Percentiles rank a stretch among this genome's conserved stretches.
phyloP scores from a whole-genome alignment of 2,888 invertebrate genomes.

The Liopterus haemorrhoidalis region DNA sequence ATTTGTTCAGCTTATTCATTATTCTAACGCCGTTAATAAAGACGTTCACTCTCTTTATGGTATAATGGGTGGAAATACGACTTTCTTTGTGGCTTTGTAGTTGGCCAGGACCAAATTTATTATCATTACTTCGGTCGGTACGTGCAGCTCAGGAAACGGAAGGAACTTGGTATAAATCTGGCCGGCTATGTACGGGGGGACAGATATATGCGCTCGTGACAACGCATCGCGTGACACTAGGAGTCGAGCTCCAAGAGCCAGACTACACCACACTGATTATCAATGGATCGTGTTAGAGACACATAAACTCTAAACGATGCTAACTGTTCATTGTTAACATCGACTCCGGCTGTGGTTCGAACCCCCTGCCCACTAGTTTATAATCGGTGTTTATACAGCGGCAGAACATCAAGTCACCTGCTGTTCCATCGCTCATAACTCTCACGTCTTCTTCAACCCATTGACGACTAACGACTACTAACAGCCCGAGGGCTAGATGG shows the following conservation, averaged over 20 bases:
- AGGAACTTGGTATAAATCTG: slow-evolving; percentile 14
- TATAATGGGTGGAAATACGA: slow-evolving; percentile 14
- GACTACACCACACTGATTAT: slow-evolving; percentile 34
- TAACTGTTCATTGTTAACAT: slow-evolving; percentile 36
- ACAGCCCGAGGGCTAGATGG: too few relatives aligned
- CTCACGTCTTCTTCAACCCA: too few relatives aligned
- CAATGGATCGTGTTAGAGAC: slow-evolving; percentile 35
- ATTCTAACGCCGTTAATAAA: too few relatives aligned
- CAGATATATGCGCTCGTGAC: slow-evolving; percentile 38
- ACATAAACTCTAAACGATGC: slow-evolving; percentile 33
- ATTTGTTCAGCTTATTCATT: too few relatives aligned
- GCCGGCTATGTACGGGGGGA: slow-evolving; percentile 26
- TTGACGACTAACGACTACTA: too few relatives aligned
- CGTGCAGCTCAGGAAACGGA: slow-evolving; percentile 13
- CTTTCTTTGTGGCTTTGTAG: slow-evolving; percentile 16
- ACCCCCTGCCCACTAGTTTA: slow-evolving; percentile 2
- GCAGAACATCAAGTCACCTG: slow-evolving; percentile 1
- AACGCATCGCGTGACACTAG: slow-evolving; percentile 37
- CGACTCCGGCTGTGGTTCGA: too few relatives aligned
- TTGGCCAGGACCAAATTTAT: slow-evolving; percentile 13
- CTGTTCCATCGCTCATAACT: too few relatives aligned
- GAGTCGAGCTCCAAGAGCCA: slow-evolving; percentile 27
- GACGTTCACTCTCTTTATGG: not conserved
- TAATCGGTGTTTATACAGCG: not conserved
- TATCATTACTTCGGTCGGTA: slow-evolving; percentile 11